A percentile compares a stretch with the other conserved stretches of the same genome.
Conservation (phyloP, 2,797 vertebrate genomes). For the Heterohyrax brucei region DNA sequence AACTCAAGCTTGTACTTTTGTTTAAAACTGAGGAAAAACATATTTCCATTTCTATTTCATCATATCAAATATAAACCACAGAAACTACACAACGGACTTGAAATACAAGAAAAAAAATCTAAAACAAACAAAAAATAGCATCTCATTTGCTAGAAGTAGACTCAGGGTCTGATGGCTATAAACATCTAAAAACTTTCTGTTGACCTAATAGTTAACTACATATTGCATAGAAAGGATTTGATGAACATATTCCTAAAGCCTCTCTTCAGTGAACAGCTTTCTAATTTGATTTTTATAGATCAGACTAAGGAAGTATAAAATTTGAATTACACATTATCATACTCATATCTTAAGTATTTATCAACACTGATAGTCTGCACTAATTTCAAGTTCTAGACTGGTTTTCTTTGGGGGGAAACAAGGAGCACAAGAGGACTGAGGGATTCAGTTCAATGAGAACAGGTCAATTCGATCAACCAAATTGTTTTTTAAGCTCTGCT, state of each 20-base stretch:
- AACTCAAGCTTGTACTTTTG: neutral
- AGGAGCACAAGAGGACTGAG: conserved; percentile 26
- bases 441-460: conserved; percentile 33
- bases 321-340: neutral
- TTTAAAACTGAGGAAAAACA: neutral
- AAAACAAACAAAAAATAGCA: neutral
- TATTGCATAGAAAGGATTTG: neutral
- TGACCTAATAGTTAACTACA: neutral
- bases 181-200: neutral
- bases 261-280: neutral
- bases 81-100: neutral
- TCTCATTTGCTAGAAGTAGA: neutral
- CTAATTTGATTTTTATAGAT: conserved; percentile 4
- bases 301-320: neutral
- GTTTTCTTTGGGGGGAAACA: conserved; percentile 5
- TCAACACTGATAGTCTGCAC: neutral
- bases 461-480: conserved; percentile 47
- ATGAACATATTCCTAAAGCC: neutral
- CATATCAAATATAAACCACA: neutral
- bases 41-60: neutral
- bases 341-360: neutral
- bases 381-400: conserved; percentile 51
- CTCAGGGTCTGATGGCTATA: neutral
- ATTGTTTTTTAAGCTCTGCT: conserved; percentile 2
- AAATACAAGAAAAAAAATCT: neutral